Evolutionary conservation across 37 sponge, comb jelly and placozoan genomes (phyloP), one percentile per base, ranked within the genome.

Genomic region (Beroe ovata): DNA sequence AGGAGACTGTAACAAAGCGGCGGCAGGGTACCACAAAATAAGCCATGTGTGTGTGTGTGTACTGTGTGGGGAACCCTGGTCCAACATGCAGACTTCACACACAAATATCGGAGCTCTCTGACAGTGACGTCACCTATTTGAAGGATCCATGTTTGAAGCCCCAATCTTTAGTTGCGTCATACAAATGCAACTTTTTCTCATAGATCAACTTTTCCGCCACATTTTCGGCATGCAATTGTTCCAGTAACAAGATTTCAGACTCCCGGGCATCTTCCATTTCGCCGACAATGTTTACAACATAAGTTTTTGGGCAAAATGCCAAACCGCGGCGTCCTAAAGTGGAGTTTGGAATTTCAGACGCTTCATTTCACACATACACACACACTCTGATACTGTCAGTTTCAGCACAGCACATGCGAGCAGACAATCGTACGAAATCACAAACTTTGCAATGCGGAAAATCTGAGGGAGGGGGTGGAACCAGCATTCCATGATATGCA

Each of bases 241-340:
- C 84, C 84, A 77, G 35, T 25, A 54, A 20, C 42, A 36, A 20
- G n/a, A 77, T 36, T n/a, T 37, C 18, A 14, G 33, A 8, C 54
- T 77, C 84, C 19, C 41, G 2, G 6, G 39, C 25, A 26, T 77
- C 84, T 25, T 77, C 84, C 8, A 2, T 16, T 36, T 77, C 84
- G 4, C 84, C 84, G 54, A 77, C 84, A 42, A 42, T 77, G 19
- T 39, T 77, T 35, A 33, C 20, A 6, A 23, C 54, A 28, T 40
- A 62, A 14, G 63, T 20, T 25, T 62, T 62, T 20, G 63, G 29
- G 63, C 22, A 14, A 62, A 47, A 47, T 47, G 54, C 54, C 54
- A 47, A 16, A 16, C 54, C 11, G 54, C 54, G 54, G 54, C 54
- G 54, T 47, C 54, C 54, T 47, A 47, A 26, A 11, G 16, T 19